Percentiles rank a stretch among this genome's conserved stretches.
Conservation (phyloP, 2,113 vertebrate genomes). For the Calonectris borealis region DNA sequence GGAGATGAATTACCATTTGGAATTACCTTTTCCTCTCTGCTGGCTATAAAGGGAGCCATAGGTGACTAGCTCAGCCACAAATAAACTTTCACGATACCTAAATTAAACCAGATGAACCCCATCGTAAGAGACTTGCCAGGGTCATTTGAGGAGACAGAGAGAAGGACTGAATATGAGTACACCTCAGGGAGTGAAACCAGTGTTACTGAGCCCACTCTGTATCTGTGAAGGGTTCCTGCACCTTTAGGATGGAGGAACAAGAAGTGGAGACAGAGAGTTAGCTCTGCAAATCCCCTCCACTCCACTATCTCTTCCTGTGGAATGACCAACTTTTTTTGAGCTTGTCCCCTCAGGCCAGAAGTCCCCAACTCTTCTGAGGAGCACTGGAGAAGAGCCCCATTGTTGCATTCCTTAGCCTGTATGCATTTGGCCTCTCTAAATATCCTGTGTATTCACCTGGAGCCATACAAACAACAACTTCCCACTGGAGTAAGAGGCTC, state of each 20-base stretch:
- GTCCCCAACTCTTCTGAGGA: background rate
- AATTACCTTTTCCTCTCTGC: background rate
- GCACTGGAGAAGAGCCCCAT: background rate
- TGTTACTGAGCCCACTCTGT: background rate
- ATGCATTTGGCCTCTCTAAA: background rate
- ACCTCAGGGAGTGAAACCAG: background rate
- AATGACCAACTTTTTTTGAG: background rate
- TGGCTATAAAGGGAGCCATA: background rate
- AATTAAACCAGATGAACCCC: background rate
- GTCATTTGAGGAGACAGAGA: background rate
- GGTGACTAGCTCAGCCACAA: background rate
- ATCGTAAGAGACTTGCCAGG: background rate
- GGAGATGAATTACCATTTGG: background rate
- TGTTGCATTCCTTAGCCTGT: background rate
- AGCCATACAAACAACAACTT: background rate
- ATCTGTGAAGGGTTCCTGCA: background rate
- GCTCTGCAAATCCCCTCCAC: background rate
- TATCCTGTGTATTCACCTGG: background rate
- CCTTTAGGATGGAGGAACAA: background rate
- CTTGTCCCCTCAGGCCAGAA: rapidly evolving
- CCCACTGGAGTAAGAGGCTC: background rate
- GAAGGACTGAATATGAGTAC: background rate
- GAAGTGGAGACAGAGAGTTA: background rate
- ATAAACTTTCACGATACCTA: background rate
- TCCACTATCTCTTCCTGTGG: background rate